Conservation (phyloP, 2,113 vertebrate genomes). For the Podiceps cristatus region DNA sequence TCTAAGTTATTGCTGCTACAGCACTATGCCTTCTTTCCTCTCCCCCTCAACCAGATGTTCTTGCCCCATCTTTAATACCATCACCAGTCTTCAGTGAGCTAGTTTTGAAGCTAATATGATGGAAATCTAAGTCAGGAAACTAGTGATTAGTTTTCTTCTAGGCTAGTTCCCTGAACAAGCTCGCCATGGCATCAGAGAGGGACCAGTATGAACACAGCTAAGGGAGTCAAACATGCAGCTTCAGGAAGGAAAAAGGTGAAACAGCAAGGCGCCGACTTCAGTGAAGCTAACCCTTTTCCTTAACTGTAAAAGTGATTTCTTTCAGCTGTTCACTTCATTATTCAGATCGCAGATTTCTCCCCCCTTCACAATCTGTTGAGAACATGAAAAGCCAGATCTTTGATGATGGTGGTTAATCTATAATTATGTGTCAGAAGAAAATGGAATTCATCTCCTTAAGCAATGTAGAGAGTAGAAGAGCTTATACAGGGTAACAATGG, state of each 20-base stretch:
- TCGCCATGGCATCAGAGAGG: not conserved
- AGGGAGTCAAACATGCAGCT: not conserved
- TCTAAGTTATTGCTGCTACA: not conserved
- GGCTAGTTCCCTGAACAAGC: not conserved
- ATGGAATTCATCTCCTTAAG: conserved; percentile 16
- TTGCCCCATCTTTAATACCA: not conserved
- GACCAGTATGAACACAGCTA: not conserved
- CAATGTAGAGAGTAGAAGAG: not conserved
- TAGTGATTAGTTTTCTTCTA: not conserved
- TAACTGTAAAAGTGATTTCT: not conserved
- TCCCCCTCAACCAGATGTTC: not conserved
- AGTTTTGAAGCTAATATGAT: not conserved
- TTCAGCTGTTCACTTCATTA: not conserved
- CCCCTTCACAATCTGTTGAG: not conserved
- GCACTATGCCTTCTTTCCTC: not conserved
- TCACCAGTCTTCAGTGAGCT: not conserved
- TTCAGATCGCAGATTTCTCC: not conserved
- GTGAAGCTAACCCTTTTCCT: not conserved
- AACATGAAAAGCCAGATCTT: conserved; percentile 28
- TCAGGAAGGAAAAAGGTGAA: not conserved
- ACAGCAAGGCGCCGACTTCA: not conserved
- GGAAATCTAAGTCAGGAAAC: not conserved
- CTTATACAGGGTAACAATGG: not conserved
- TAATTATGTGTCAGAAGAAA: conserved; percentile 33
- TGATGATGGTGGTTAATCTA: conserved; percentile 12